A percentile compares a stretch with the other conserved stretches of the same genome.
phyloP scores from a whole-genome alignment of 1,140 invertebrate genomes.

The Chionoecetes opilio region DNA sequence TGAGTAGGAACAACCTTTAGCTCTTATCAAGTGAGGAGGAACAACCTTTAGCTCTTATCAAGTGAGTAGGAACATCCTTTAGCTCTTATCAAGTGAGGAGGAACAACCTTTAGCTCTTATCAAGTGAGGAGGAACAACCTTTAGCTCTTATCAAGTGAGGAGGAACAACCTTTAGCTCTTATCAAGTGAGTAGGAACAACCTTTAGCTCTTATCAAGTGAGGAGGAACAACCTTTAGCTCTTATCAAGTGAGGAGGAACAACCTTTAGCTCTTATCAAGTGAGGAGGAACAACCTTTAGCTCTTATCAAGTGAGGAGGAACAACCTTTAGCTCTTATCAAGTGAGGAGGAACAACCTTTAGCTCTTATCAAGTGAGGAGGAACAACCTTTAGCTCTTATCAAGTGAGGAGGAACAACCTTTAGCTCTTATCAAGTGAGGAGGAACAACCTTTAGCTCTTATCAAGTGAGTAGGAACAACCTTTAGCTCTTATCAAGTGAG shows the following conservation, averaged over 20 bases:
- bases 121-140: conserved; percentile 86
- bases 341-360: no score
- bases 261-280: neutral
- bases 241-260: conserved; percentile 87
- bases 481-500: no score
- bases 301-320: conserved; percentile 87
- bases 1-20: conserved; percentile 78
- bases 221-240: no score
- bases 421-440: conserved; percentile 90
- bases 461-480: no score
- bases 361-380: conserved; percentile 88
- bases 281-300: no score
- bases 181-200: conserved; percentile 87
- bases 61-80: conserved; percentile 83
- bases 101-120: no score
- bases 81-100: neutral
- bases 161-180: no score
- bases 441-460: neutral
- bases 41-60: no score
- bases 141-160: neutral
- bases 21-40: neutral
- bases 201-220: neutral
- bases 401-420: no score
- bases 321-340: neutral
- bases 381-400: neutral